These are phyloP conservation scores for Polylopha cassiicola DNA, from an alignment of 2,888 invertebrate species.

Conservation along the genomic window DNA sequence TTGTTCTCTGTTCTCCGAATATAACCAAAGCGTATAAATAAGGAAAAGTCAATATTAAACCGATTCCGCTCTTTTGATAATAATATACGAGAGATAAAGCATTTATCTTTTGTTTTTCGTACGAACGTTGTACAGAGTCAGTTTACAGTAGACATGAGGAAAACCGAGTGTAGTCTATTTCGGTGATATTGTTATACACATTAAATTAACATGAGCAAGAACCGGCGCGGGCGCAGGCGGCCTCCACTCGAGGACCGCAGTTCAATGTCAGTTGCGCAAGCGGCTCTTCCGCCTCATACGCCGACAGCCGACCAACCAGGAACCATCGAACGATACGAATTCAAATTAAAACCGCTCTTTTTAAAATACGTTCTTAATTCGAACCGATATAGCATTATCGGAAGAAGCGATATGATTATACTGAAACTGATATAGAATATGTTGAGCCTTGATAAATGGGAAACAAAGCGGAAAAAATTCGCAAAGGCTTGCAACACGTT, in stretches of 20 bases:
- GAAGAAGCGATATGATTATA: no score
- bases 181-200: conserved; percentile 31
- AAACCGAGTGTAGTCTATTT: conserved; percentile 26
- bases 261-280: conserved; percentile 77
- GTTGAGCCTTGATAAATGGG: no score
- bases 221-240: conserved; percentile 49
- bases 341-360: conserved; percentile 53
- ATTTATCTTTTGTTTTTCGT: conserved; percentile 1
- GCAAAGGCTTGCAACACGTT: no score
- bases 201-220: conserved; percentile 56
- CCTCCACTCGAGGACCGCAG: conserved; percentile 62
- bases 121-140: background rate
- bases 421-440: no score
- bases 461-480: no score
- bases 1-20: conserved; percentile 1
- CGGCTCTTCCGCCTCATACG: conserved; percentile 47
- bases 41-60: conserved; percentile 3
- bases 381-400: no score
- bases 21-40: no score
- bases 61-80: conserved; percentile 4
- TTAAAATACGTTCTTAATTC: no score
- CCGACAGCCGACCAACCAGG: conserved; percentile 50
- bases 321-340: conserved; percentile 46
- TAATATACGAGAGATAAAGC: conserved; percentile 4
- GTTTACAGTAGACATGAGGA: conserved; percentile 13